Evolutionary conservation across 2,888 invertebrate genomes (phyloP), one percentile per base, ranked within the genome.

Genomic region (Tineola bisselliella): DNA sequence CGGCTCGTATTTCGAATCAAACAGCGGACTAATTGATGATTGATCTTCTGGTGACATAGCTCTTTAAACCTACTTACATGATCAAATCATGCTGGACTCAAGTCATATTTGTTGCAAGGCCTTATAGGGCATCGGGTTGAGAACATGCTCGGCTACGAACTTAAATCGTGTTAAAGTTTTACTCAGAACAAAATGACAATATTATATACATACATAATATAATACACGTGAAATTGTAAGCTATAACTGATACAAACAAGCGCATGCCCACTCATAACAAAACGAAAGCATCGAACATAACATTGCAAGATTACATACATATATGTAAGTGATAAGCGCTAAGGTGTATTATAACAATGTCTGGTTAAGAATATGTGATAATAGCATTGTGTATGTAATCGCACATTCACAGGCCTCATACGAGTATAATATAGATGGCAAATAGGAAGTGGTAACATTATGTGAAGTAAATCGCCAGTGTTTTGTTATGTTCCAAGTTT

Each of bases 381-480:
- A 48, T 17, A 48, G 48, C 48, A 13, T 17, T 5, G 13, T 13
- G 56, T 56, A 66, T 67, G 76, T 78, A 78, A 78, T 80, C 81
- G 25, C 25, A 80, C 80, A 80, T 79, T 82, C 77, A 80, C 77
- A 84, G 76, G 81, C 78, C 73, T 78, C 74, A 73, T 76, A n/a
- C n/a, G n/a, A n/a, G n/a, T n/a, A n/a, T n/a, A n/a, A n/a, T 30
- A 71, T 44, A 68, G 69, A 71, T 77, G 72, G 76, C 70, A 68
- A 69, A 72, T 81, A 77, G 66, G 64, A 64, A 66, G 68, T 64
- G 66, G 66, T 66, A 64, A 38, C 67, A 69, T 75, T 73, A 75
- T 79, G 84, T 86, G 83, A 84, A 83, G 84, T 82, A 81, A 81
- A 60, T 30, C 81, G 79, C 78, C 79, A 82, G 84, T 86, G 84